Conservation (phyloP, 2,113 vertebrate genomes). For the Oryzias javanicus region DNA sequence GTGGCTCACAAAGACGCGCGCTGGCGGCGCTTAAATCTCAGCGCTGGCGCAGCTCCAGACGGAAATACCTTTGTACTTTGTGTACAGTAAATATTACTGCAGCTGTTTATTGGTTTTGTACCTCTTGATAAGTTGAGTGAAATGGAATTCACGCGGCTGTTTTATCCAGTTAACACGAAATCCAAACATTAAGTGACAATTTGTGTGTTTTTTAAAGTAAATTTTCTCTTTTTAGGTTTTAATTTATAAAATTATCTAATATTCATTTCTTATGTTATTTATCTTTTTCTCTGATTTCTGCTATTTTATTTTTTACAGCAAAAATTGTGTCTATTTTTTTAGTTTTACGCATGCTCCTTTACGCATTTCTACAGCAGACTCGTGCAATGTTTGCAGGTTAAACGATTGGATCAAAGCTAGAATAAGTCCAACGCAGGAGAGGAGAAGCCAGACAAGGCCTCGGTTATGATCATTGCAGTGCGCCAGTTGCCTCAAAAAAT, state of each 20-base stretch:
- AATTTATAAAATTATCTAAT: too few relatives aligned
- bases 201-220: background rate
- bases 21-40: constrained; percentile 8
- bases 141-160: constrained; percentile 17
- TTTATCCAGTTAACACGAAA: background rate
- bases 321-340: background rate
- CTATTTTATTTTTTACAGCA: background rate
- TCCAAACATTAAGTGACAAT: too few relatives aligned
- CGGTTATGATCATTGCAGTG: constrained; percentile 94
- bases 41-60: constrained; percentile 15
- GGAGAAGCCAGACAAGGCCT: constrained; percentile 84
- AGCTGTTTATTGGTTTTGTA: background rate
- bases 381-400: background rate
- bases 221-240: background rate
- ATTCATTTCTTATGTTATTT: background rate
- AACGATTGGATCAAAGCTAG: constrained; percentile 32
- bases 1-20: constrained; percentile 28
- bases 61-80: constrained; percentile 19
- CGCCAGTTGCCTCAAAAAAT: constrained; percentile 76
- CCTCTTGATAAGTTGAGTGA: constrained; percentile 8
- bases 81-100: constrained; percentile 24
- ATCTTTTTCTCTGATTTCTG: background rate
- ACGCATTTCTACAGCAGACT: too few relatives aligned
- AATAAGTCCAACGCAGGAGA: constrained; percentile 20
- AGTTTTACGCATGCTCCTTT: too few relatives aligned